Base-by-base conservation (phyloP, 2,113 vertebrate species). In the Ardeotis arabs region DNA sequence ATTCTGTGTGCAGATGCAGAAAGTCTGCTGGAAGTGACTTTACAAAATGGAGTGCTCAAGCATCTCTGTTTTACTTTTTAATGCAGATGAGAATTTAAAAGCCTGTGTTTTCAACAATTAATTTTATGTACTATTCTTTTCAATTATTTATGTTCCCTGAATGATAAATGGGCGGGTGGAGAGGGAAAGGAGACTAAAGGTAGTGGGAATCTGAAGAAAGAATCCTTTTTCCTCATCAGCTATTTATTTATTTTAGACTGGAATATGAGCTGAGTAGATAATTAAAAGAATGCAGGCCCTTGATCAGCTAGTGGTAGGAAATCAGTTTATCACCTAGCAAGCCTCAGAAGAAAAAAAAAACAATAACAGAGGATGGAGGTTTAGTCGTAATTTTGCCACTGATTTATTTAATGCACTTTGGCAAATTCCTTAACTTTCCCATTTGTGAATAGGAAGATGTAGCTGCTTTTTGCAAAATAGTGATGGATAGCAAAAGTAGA, bases 101-200 rank as follows among this genome's bases (percentile, higher is more conserved):
- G 95, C 92, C 81, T 91, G 60, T 92, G 63, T 96, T 96, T 97
- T 94, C 85, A 75, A 93, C 97, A 97, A 95, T 96, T 97, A 97
- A 97, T 97, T 96, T 95, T 97, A 96, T 93, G 75, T 96, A 97
- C 95, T 97, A 91, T 96, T 97, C 93, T 95, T 96, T 85, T 97
- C 89, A 96, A 96, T 97, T 97, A 97, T 97, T 96, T 96, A 97
- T 95, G 78, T 82, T 80, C 78, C 64, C 83, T 86, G 95, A 94
- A 96, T 96, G 93, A 97, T 86, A 96, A 96, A 97, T 96, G 83
- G 70, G 44, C 1, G 23, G 33, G 73, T 53, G 9, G 50, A 86
- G 53, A 87, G n/a, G 14, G 44, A 79, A 84, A 84, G 28, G 33
- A 85, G 49, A 83, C 29, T 73, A 81, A 90, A 92, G 67, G 75